Evolutionary conservation across 2,113 vertebrate species (phyloP).

Genomic region (Passer montanus): DNA sequence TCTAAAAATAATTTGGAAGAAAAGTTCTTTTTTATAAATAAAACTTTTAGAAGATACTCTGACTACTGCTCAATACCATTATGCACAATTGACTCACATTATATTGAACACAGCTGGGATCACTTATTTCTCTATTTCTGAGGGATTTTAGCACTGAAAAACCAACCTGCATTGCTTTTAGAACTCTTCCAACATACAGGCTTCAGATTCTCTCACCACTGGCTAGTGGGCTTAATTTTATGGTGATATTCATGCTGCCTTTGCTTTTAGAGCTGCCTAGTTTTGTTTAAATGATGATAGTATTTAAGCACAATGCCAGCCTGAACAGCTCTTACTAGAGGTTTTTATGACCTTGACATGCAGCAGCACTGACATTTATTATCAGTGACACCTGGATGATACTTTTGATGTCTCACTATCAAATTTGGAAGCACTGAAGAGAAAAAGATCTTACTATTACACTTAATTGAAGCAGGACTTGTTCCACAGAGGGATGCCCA

Average conservation of each 20-base stretch:
- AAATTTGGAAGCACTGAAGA: conserved; percentile 11
- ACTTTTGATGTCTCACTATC: conserved; percentile 27
- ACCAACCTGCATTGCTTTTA: background rate
- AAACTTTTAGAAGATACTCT: background rate
- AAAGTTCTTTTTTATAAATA: background rate
- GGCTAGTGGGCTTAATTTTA: background rate
- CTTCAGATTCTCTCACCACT: background rate
- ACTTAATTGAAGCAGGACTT: background rate
- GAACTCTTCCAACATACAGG: background rate
- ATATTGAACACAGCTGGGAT: background rate
- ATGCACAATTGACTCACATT: background rate
- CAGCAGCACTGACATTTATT: conserved; percentile 30
- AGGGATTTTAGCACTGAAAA: conserved; percentile 14
- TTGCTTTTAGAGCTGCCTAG: conserved; percentile 1
- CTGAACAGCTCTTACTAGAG: background rate
- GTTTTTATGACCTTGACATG: conserved; percentile 30
- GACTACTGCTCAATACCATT: background rate
- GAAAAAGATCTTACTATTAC: background rate
- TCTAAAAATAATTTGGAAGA: background rate
- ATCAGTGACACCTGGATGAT: background rate
- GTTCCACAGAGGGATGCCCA: background rate
- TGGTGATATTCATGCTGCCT: background rate
- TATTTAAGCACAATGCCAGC: background rate
- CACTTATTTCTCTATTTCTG: background rate
- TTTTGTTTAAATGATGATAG: conserved; percentile 6